Conservation (phyloP, 2,113 vertebrate genomes). For the Psettodes erumei region DNA sequence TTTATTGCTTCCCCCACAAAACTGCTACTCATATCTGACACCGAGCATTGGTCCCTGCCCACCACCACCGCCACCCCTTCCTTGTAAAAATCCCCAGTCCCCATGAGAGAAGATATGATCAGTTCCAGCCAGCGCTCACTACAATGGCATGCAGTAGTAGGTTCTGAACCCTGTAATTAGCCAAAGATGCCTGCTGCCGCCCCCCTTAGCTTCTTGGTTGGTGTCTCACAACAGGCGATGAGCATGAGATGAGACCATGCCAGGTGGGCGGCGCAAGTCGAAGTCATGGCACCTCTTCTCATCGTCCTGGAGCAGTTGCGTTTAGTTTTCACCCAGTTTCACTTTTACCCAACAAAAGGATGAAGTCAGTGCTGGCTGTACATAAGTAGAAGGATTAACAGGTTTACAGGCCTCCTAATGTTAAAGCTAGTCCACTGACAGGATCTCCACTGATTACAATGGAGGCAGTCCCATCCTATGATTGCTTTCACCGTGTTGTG, state of each 20-base stretch:
- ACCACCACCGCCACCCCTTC: background rate
- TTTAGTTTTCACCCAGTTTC: no score
- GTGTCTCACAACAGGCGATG: slow-evolving; percentile 46
- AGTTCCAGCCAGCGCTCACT: slow-evolving; percentile 43
- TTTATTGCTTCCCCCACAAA: background rate
- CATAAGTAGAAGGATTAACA: background rate
- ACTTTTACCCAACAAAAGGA: no score
- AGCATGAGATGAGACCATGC: slow-evolving; percentile 31
- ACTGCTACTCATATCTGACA: background rate
- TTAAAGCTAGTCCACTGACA: background rate
- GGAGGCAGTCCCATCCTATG: background rate
- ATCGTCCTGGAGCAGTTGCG: no score
- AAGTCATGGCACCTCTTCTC: no score
- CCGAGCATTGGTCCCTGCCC: background rate
- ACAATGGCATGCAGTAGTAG: slow-evolving; percentile 24
- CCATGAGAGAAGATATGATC: slow-evolving; percentile 5
- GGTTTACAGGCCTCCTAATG: background rate
- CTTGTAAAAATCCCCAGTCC: slow-evolving; percentile 14
- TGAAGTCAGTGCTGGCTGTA: background rate
- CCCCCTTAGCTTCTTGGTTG: background rate
- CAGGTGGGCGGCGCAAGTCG: background rate
- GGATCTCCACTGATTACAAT: background rate
- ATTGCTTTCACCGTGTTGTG: background rate
- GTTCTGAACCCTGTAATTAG: slow-evolving; percentile 53
- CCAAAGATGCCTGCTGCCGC: slow-evolving; percentile 27